phyloP scores from a whole-genome alignment of 2,888 invertebrate genomes.

The Reticulitermes lucifugus region DNA sequence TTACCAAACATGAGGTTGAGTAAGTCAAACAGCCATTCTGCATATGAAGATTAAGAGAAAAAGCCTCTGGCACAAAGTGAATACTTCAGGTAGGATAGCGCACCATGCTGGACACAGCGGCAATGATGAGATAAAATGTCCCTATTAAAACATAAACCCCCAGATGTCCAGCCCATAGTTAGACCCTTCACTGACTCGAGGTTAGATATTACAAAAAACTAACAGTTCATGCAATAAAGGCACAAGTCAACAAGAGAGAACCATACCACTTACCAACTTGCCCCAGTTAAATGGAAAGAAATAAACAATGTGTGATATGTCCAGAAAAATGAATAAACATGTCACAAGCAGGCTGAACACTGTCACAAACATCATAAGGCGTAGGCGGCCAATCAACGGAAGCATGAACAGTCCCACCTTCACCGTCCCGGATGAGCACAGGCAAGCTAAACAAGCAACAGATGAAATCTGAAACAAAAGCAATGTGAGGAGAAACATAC shows the following conservation, averaged over 20 bases:
- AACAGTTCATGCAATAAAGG: neutral
- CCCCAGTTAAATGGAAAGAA: constrained; percentile 85
- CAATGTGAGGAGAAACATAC: no score
- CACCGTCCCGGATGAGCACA: constrained; percentile 81
- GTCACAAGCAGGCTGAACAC: constrained; percentile 80
- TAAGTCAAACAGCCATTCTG: no score
- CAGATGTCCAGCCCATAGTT: no score
- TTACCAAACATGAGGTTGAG: no score
- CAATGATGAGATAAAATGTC: no score
- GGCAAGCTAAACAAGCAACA: constrained; percentile 77
- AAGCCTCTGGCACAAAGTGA: no score
- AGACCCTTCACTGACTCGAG: no score
- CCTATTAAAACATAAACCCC: no score
- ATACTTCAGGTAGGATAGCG: no score
- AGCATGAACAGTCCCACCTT: constrained; percentile 82
- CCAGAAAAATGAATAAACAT: constrained; percentile 80
- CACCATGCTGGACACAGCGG: no score
- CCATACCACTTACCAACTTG: constrained; percentile 74
- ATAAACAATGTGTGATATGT: constrained; percentile 82
- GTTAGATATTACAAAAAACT: no score
- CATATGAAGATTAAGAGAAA: no score
- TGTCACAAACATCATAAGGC: constrained; percentile 83
- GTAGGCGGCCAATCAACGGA: constrained; percentile 78
- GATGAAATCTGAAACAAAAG: constrained; percentile 71
- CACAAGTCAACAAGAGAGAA: neutral